Evolutionary conservation across 2,888 invertebrate species (phyloP), one percentile per base, ranked within the genome.

Genomic region (Dasysyrphus albostriatus): DNA sequence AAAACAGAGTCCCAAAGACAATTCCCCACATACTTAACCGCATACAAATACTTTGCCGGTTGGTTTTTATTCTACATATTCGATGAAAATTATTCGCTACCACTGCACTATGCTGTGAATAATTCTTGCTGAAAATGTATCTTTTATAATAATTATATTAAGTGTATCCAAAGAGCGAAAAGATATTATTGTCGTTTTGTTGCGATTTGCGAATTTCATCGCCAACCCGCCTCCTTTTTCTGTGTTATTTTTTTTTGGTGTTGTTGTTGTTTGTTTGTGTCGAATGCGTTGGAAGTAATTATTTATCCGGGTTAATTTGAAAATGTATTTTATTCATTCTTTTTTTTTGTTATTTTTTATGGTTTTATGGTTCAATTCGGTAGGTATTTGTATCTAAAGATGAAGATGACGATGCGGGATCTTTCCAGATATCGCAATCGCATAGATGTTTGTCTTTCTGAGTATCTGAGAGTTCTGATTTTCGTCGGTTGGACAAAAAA

Each of bases 211-310:
- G 84, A 76, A 82, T 82, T n/a, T 77, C 56, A 54, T 24, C 49
- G 54, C 54, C 63, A 58, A 24, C 72, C 76, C 70, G 74, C 80
- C 56, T 81, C 76, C 44, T 49, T 51, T 61, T 24, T 61, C 24
- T 14, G 3, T 61, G 24, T 10, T 16, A 3, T 58, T 34, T n/a
- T 34, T 58, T 58, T 34, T 58, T 16, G 24, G 1, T 24, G 24
- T n/a, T 24, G 24, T 24, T 58, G 34, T 16, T 58, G 16, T 58
- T 34, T 39, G 16, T 59, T 51, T 51, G 34, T 69, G 44, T 59
- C 76, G 73, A 78, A 85, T 85, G 85, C 82, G 82, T 85, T 85
- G 47, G 58, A 85, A 82, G 82, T 82, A 85, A 85, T 85, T 85
- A 85, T 82, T 85, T 82, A 82, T 85, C 73, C 85, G 77, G 81